Evolutionary conservation across 2,888 invertebrate species (phyloP), one percentile per base, ranked within the genome.

Genomic region (Platerodrilus igneus): DNA sequence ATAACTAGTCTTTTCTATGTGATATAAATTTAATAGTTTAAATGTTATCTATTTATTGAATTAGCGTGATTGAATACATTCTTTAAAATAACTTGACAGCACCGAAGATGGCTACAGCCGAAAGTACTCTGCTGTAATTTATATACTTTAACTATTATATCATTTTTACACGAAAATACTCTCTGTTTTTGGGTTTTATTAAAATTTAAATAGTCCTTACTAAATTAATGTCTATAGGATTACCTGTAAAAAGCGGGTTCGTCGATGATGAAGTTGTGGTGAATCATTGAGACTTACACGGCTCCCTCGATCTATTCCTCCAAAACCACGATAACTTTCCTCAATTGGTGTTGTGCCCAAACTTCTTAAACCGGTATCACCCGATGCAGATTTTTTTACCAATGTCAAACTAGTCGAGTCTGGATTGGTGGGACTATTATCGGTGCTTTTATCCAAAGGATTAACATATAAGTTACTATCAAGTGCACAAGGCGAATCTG

Each of bases 401-500:
- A 72, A 78, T 64, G 51, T 44, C 19, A 32, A 28, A 13, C 48
- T 51, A 18, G 67, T 74, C 5, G 55, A 70, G 59, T 74, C 62
- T 66, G 57, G 70, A 45, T 71, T 61, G 57, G 63, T 43, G 56
- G 74, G 66, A 56, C 67, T 66, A 44, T 67, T 67, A 37, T 67
- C 67, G 23, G 60, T 60, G 41, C 66, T 67, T 70, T 83, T 83
- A 62, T 84, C 86, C 73, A 90, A 69, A 41, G 90, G 89, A 72
- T 89, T 90, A 66, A 90, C 85, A 71, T 90, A 90, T 63, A 90
- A 75, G 75, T 88, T 89, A 68, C 87, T 87, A 68, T 83, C 83
- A 27, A 64, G 47, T 32, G 71, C 69, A 53, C 59, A 60, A 20
- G 60, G 55, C 33, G 60, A 57, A 46, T 68, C 69, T 25, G 60